These are phyloP conservation scores for Crepidodera aurea DNA, from an alignment of 2,888 invertebrate species.

Conservation along the genomic window DNA sequence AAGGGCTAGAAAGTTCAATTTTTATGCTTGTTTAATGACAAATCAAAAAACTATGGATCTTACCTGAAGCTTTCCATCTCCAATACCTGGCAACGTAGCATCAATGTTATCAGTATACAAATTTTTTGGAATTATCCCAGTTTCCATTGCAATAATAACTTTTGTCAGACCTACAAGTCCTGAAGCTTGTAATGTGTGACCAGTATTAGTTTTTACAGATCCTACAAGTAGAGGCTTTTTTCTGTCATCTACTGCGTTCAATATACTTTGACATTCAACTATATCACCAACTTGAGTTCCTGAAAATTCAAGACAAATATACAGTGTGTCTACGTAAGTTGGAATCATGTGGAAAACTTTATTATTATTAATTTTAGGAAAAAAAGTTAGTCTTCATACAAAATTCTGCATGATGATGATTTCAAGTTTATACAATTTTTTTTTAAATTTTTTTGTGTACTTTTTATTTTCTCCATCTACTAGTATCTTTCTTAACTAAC, in stretches of 20 bases:
- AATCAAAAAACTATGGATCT: slow-evolving; percentile 45
- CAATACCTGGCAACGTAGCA: slow-evolving; percentile 63
- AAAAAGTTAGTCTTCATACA: too few relatives aligned
- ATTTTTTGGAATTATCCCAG: slow-evolving; percentile 73
- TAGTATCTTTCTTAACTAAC: too few relatives aligned
- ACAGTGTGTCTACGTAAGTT: too few relatives aligned
- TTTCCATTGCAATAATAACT: slow-evolving; percentile 73
- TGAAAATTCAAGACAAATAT: too few relatives aligned
- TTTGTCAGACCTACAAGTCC: slow-evolving; percentile 68
- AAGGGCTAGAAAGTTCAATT: too few relatives aligned
- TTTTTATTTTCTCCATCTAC: too few relatives aligned
- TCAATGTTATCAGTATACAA: slow-evolving; percentile 71
- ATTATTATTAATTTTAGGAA: too few relatives aligned
- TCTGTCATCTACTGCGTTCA: slow-evolving; percentile 45
- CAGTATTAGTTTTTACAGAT: slow-evolving; percentile 63
- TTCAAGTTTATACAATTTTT: too few relatives aligned
- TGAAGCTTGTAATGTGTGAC: slow-evolving; percentile 61
- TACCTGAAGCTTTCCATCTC: slow-evolving; percentile 63
- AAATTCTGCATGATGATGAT: too few relatives aligned
- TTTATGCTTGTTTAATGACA: too few relatives aligned
- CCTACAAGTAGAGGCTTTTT: slow-evolving; percentile 68
- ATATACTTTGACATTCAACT: slow-evolving; percentile 39
- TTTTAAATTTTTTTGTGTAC: too few relatives aligned
- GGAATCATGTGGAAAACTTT: too few relatives aligned
- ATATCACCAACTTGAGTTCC: slow-evolving; percentile 58